Evolutionary conservation across 2,888 invertebrate species (phyloP).

Genomic region (Alloscopus bannaensis): DNA sequence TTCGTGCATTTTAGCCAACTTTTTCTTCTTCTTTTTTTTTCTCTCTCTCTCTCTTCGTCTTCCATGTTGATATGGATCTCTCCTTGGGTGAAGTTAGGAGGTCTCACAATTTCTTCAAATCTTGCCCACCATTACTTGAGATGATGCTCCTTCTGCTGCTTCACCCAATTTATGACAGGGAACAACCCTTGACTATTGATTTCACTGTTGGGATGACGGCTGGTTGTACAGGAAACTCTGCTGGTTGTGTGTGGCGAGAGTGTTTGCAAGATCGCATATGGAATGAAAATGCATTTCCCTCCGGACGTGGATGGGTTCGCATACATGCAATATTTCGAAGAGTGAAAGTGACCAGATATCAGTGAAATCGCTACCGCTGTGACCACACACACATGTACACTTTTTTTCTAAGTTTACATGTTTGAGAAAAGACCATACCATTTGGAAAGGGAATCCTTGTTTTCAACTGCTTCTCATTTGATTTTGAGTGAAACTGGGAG

Average conservation of each 20-base stretch:
- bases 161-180: slow-evolving; percentile 60
- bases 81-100: slow-evolving; percentile 19
- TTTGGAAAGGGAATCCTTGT: too few relatives aligned
- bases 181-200: slow-evolving; percentile 62
- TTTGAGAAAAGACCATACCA: too few relatives aligned
- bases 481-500: too few relatives aligned
- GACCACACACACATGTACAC: too few relatives aligned
- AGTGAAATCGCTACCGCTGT: too few relatives aligned
- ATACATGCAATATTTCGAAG: too few relatives aligned
- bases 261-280: slow-evolving; percentile 19
- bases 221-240: too few relatives aligned
- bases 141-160: slow-evolving; percentile 56
- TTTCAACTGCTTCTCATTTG: too few relatives aligned
- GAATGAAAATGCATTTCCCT: slow-evolving; percentile 49
- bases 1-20: background rate
- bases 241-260: too few relatives aligned
- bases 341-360: too few relatives aligned
- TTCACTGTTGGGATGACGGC: slow-evolving; percentile 23
- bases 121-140: slow-evolving; percentile 45
- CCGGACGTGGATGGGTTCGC: too few relatives aligned
- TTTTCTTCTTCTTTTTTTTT: slow-evolving; percentile 14
- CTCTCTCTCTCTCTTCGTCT: background rate
- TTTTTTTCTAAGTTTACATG: too few relatives aligned
- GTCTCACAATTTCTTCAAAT: slow-evolving; percentile 26
- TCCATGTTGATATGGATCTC: slow-evolving; percentile 22